Base-by-base conservation (phyloP, 2,113 vertebrate genomes). In the Lichenostomus cassidix region DNA sequence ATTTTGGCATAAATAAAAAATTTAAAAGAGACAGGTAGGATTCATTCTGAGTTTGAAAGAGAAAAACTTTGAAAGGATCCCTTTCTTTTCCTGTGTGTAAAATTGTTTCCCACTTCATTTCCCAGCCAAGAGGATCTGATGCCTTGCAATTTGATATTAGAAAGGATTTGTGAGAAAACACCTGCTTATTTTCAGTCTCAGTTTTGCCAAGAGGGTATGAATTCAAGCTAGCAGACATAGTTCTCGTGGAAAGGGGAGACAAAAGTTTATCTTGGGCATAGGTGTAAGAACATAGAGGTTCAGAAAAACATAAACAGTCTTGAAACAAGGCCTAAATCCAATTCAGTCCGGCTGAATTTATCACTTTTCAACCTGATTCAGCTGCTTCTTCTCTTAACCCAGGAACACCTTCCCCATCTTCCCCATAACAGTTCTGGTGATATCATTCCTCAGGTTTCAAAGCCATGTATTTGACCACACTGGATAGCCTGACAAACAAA, bases 281-380 rank as follows among this genome's bases (percentile, higher is more conserved):
- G 12, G 5, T 7, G 1, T 49, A 44, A 50, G 11, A 64, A 50
- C 4, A 24, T 0, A 47, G n/a, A 31, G 0, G 0, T 73, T 77
- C 39, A 56, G 22, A 65, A 73, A 56, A 69, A 44, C 3, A 22
- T 10, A 88, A 71, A 58, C 8, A 37, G 10, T 31, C 7, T 53
- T 31, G 46, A 77, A 80, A 47, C 12, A 69, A 65, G 14, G 11
- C 10, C 20, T 18, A 90, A 80, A 15, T 8, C 22, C 41, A 53
- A 2, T 53, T 85, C 41, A 69, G 10, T 12, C 13, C 69, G 11
- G 15, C 4, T 83, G 68, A 67, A 75, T 56, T 50, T 59, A 41
- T 24, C 19, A 28, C 3, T 52, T 84, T 29, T 63, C 28, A 50
- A 15, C 3, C 1, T 50, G 8, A 58, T 10, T 58, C 21, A 10